These are phyloP conservation scores for Anarrhichthys ocellatus DNA, from an alignment of 2,113 vertebrate species.

Conservation along the genomic window DNA sequence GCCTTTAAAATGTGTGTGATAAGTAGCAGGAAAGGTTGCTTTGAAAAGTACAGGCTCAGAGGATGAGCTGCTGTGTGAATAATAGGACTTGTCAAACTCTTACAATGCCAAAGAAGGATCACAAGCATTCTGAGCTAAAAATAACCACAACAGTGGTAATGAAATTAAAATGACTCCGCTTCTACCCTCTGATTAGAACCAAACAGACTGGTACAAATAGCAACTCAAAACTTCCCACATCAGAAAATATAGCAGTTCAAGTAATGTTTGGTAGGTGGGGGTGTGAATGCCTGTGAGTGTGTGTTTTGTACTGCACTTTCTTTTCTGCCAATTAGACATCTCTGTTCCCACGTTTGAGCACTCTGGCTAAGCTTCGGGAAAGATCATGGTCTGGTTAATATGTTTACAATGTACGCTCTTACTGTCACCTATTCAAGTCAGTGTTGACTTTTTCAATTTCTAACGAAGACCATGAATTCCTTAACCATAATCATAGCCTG, in stretches of 20 bases:
- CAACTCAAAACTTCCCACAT: slow-evolving; percentile 55
- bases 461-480: background rate
- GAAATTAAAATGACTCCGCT: slow-evolving; percentile 66
- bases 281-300: background rate
- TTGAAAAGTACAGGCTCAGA: slow-evolving; percentile 62
- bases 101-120: slow-evolving; percentile 71
- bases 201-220: slow-evolving; percentile 63
- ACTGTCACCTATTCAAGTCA: background rate
- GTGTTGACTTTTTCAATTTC: background rate
- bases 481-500: background rate
- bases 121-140: slow-evolving; percentile 67
- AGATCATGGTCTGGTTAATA: background rate
- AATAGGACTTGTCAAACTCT: slow-evolving; percentile 75
- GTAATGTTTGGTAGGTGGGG: background rate
- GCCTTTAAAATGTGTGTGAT: slow-evolving; percentile 58
- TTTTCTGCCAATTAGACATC: background rate
- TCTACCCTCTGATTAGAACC: slow-evolving; percentile 62
- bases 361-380: background rate
- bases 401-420: background rate
- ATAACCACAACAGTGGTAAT: slow-evolving; percentile 67
- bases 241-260: slow-evolving; percentile 34
- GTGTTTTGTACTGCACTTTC: background rate
- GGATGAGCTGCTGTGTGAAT: slow-evolving; percentile 69
- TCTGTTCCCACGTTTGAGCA: background rate
- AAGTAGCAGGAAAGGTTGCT: slow-evolving; percentile 58